Evolutionary conservation across 2,888 invertebrate species (phyloP), one percentile per base, ranked within the genome.

Genomic region (Metacarcinus magister): DNA sequence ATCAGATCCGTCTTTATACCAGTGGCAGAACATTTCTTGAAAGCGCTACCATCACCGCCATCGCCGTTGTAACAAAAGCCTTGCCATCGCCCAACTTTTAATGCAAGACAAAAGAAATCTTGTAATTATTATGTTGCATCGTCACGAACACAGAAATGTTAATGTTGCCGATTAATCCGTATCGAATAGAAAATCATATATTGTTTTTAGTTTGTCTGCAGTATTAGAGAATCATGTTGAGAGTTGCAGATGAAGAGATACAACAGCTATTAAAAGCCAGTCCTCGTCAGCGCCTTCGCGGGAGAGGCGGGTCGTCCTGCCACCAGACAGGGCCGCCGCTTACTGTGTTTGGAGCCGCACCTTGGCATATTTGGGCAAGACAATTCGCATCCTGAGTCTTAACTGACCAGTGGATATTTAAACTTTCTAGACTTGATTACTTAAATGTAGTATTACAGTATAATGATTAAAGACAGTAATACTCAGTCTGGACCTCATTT

Each of bases 171-270:
- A 82, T 82, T 82, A 82, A 82, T 82, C 10, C 82, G 82, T 82
- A 82, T 82, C 82, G 32, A 28, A 82, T 5, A 67, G 67, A 67
- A 32, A 16, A 82, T 32, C 82, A 32, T 82, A 8, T 82, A 82
- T 82, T 82, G 82, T 32, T 32, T 32, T 82, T 23, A 82, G 82
- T 82, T 82, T 82, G 82, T 32, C 82, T 82, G 82, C 32, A 13
- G 82, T 82, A 32, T 82, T 82, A 82, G 82, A 32, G 32, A 32
- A 82, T 82, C 32, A 82, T 82, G 82, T 82, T 82, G 82, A 82
- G 82, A 82, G 28, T 28, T 82, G 28, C 28, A 82, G 82, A 82
- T 82, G 32, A 32, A 32, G 82, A 82, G 82, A 82, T 82, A 82
- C 67, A 32, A 23, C 32, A 16, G 32, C 82, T 28, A 82, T 82